A percentile compares a stretch with the other conserved stretches of the same genome.
phyloP scores from a whole-genome alignment of 2,797 vertebrate species.

The Pipistrellus kuhlii region DNA sequence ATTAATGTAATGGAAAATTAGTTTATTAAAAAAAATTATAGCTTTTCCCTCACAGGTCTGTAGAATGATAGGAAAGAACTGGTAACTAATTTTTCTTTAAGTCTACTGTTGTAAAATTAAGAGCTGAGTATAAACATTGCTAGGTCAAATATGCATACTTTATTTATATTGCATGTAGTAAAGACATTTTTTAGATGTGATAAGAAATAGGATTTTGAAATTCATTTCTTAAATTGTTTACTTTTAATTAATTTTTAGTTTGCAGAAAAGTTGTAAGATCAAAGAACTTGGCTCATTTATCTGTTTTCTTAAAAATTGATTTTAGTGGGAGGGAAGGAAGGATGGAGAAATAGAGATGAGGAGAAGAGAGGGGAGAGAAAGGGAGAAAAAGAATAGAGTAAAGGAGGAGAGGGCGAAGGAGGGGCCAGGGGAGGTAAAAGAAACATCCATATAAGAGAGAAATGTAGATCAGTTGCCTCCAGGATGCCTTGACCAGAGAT shows the following conservation, averaged over 20 bases:
- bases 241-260: slow-evolving; percentile 2
- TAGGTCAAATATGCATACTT: background rate
- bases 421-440: no score
- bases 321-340: background rate
- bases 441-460: background rate
- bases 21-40: background rate
- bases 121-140: background rate
- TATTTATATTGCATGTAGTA: background rate
- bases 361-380: no score
- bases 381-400: no score
- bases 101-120: background rate
- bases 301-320: background rate
- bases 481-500: background rate
- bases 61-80: background rate
- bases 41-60: background rate
- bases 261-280: background rate
- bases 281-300: background rate
- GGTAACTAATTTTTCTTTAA: background rate
- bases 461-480: background rate
- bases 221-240: background rate
- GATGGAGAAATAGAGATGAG: no score
- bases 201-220: slow-evolving; percentile 1
- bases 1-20: slow-evolving; percentile 22
- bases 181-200: background rate
- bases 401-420: no score